Base-by-base conservation (phyloP, 2,113 vertebrate genomes). In the Bostrychus sinensis region DNA sequence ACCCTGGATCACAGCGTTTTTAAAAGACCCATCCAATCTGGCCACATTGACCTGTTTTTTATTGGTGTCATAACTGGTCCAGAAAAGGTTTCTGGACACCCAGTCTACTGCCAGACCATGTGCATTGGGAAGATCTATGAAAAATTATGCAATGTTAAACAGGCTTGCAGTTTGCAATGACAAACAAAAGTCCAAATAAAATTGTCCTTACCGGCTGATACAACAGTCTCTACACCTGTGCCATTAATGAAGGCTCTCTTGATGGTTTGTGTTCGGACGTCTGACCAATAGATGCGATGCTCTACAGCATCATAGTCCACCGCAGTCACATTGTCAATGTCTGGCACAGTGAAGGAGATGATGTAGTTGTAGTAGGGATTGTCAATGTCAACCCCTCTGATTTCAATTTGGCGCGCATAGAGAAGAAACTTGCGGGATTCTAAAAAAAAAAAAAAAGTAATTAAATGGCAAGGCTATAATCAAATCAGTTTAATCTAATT, bases 291-390 rank as follows among this genome's bases (percentile, higher is more conserved):
- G 63, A 99, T 96, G 0, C 96, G 94, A 65, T 96, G 94, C 89
- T 99, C 96, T 1, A 92, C 28, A 1, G 96, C 95, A 0, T 99
- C 96, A 0, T 95, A 99, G 87, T 99, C 97, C 78, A 99, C 94
- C 66, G 95, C 97, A 0, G 97, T 98, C 75, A 98, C 97, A 0
- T 99, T 99, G 86, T 99, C 97, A 0, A 99, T 98, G 78, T 98
- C 97, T 0, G 97, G 97, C 81, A 99, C 96, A 0, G 96, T 99
- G 92, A 98, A 99, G 73, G 97, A 99, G 91, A 98, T 99, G 84
- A 99, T 98, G 86, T 98, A 97, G 88, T 98, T 99, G 91, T 98
- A 99, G 88, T 99, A 98, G 0, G 97, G 96, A 81, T 95, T 97
- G 16, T 98, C 95, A 0, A 98, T 92, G 87, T 98, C 96, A 85